Base-by-base conservation (phyloP, 2,888 invertebrate genomes). In the Noctuana brunneofusca region DNA sequence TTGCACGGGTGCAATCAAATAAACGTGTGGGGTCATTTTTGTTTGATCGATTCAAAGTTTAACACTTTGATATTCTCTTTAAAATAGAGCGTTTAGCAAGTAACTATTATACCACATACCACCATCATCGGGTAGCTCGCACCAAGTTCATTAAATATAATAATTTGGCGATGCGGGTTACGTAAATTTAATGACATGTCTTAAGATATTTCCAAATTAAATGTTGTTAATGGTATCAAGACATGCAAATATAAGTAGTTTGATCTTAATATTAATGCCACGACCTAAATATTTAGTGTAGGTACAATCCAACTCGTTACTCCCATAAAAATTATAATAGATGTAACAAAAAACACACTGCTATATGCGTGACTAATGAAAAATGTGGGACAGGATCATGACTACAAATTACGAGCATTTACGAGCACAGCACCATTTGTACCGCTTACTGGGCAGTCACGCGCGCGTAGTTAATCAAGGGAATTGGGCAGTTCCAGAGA, bases 361-460 rank as follows among this genome's bases (percentile, higher is more conserved):
- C 48, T 20, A 30, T 48, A 30, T 50, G 63, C 62, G 62, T 63
- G 62, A 63, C 62, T 63, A 55, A 63, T 56, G 53, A 56, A 56
- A 50, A 32, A 56, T 62, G 41, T 56, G 49, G 56, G 14, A 41
- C 62, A 38, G 38, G 55, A 55, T 48, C 55, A 62, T 27, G 62
- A 63, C 50, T 56, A 63, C 55, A 63, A 63, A 63, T 63, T 63
- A 63, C 63, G 27, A 56, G 20, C 56, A 43, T 63, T 63, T 56
- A 50, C 56, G 30, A 41, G 38, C 18, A 20, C 30, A 55, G 49
- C 48, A 30, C 18, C 53, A 49, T 55, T 57, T 55, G 49, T 18
- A 49, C 24, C 46, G 48, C 16, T 54, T 46, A 48, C 35, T 52
- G 50, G 49, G 46, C 48, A 48, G 54, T 62, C 60, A 62, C 60